Conservation (phyloP, 2,797 vertebrate species). For the Oreochromis mossambicus region DNA sequence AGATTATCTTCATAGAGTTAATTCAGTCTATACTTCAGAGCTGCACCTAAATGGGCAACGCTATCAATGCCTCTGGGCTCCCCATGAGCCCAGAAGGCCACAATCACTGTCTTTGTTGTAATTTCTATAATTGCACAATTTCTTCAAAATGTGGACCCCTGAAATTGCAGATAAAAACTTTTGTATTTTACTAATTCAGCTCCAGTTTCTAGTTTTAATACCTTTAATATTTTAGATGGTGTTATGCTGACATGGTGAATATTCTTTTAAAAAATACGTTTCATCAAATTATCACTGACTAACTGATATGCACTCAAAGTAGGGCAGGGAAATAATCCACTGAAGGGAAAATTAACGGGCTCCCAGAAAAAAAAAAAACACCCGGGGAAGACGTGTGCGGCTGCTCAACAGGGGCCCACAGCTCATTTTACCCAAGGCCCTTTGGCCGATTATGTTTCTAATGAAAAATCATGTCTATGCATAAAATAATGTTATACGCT, state of each 20-base stretch:
- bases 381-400: not conserved
- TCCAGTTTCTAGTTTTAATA: not conserved
- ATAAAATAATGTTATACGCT: not conserved
- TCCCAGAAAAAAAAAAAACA: not conserved
- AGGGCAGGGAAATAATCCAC: not conserved
- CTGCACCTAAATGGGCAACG: not conserved
- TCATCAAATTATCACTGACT: not conserved
- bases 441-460: not conserved
- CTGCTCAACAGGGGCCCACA: not conserved
- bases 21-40: not conserved
- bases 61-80: not conserved
- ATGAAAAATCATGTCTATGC: not conserved
- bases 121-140: not conserved
- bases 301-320: not conserved
- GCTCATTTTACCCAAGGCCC: not conserved
- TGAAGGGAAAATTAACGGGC: not conserved
- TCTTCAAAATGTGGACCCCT: not conserved
- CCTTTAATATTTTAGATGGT: not conserved
- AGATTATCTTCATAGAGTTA: not conserved
- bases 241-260: not conserved
- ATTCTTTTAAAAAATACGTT: not conserved
- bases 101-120: not conserved
- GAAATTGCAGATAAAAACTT: not conserved
- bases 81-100: not conserved
- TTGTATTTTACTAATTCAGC: not conserved